Conservation (phyloP, 2,888 invertebrate genomes). For the Trypoxylon attenuatum region DNA sequence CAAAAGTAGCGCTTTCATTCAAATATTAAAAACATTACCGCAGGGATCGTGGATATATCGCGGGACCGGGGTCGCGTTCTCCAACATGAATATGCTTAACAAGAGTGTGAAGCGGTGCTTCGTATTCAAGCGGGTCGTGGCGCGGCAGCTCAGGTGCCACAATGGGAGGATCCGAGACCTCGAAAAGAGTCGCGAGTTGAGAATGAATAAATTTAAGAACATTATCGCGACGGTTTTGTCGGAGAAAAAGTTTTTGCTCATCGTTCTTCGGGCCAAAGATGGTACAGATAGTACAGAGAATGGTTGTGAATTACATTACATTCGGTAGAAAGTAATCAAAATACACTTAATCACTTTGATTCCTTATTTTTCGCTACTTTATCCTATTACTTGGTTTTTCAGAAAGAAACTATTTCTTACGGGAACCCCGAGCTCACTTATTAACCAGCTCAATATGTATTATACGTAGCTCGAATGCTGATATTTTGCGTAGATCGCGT, state of each 20-base stretch:
- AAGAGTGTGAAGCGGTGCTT: constrained; percentile 11
- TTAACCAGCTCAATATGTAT: no score
- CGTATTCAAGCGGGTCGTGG: constrained; percentile 8
- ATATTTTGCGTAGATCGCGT: constrained; percentile 44
- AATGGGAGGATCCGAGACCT: constrained; percentile 10
- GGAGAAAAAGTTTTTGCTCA: constrained; percentile 17
- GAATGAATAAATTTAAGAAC: constrained; percentile 53
- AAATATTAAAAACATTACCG: constrained; percentile 18
- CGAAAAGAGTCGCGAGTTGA: constrained; percentile 34
- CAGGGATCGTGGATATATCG: background rate
- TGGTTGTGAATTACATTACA: no score
- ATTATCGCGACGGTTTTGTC: constrained; percentile 38
- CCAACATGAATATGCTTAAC: constrained; percentile 21
- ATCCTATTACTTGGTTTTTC: no score
- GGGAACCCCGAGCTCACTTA: no score
- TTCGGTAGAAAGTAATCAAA: no score
- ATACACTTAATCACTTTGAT: no score
- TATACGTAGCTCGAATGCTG: constrained; percentile 43
- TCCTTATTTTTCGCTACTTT: no score
- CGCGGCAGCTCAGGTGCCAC: constrained; percentile 1
- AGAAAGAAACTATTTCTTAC: no score
- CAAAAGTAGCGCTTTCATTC: constrained; percentile 1
- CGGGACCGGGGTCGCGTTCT: background rate
- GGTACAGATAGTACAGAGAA: constrained; percentile 14
- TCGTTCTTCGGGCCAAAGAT: background rate